A percentile compares a stretch with the other conserved stretches of the same genome.
phyloP scores from a whole-genome alignment of 2,888 invertebrate species.

The Cerastoderma edule region DNA sequence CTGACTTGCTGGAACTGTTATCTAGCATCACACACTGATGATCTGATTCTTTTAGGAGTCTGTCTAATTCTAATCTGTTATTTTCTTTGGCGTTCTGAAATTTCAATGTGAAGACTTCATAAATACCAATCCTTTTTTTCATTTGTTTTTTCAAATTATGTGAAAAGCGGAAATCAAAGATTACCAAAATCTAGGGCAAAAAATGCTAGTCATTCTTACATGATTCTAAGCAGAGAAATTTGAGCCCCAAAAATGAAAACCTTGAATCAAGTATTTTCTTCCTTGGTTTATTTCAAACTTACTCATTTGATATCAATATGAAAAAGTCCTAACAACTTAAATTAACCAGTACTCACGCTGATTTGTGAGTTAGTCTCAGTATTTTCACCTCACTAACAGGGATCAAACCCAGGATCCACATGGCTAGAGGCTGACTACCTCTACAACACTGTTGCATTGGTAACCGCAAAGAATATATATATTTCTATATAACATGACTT shows the following conservation, averaged over 20 bases:
- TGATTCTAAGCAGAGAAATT: no score
- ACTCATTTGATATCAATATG: neutral
- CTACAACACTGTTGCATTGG: neutral
- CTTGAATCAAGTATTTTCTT: neutral
- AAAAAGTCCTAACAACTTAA: neutral
- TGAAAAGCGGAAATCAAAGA: neutral
- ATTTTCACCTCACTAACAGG: neutral
- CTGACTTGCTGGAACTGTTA: neutral
- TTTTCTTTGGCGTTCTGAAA: conserved; percentile 72
- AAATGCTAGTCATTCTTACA: no score
- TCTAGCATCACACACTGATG: conserved; percentile 67
- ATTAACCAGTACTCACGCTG: no score
- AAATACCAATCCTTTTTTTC: neutral
- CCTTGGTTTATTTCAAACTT: no score
- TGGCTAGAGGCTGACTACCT: neutral
- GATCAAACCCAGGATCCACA: no score
- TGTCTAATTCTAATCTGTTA: conserved; percentile 60
- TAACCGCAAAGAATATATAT: neutral
- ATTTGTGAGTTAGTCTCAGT: no score
- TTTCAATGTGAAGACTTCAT: neutral
- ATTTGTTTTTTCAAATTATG: neutral
- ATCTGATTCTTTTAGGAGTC: conserved; percentile 70
- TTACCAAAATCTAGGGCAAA: neutral
- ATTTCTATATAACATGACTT: no score
- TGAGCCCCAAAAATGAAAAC: neutral